Evolutionary conservation across 2,888 invertebrate species (phyloP), one percentile per base, ranked within the genome.

Genomic region (Amphimallon solstitiale): DNA sequence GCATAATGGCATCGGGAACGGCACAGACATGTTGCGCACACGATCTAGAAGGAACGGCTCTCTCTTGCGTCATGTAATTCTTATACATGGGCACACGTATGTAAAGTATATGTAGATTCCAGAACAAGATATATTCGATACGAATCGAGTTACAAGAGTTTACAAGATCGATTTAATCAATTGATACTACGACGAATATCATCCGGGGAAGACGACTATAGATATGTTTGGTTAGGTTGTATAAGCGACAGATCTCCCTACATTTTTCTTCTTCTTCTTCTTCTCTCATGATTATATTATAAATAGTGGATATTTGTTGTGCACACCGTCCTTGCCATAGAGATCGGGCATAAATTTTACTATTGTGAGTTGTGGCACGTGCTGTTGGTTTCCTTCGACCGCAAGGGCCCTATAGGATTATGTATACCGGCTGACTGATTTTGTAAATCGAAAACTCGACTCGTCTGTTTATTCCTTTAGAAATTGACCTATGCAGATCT

Each of bases 111-210:
- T 43, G 38, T 48, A 61, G 61, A 61, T 61, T 37, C 21, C 35
- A 48, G 23, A 46, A 61, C 54, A 46, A 60, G 67, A 67, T 67
- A 65, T 67, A 64, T 49, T 49, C 49, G 67, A 67, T 67, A 46
- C 40, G 63, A 51, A 67, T 67, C 67, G 49, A 29, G 65, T 51
- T 68, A 65, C 68, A 64, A 66, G 23, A 21, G 68, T 60, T 52
- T 49, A 66, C 52, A 59, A 67, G 67, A 69, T 69, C 67, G 69
- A 62, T 69, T 69, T 66, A 69, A 69, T 69, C 67, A 69, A 69
- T 69, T 69, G 69, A 69, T 69, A 69, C 69, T 67, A 68, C 63
- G 63, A 61, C 63, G n/a, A n/a, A n/a, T n/a, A n/a, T n/a, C 29
- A 29, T 29, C 29, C 29, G 29, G 9, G 7, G 9, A 29, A 5